A percentile compares a stretch with the other conserved stretches of the same genome.
These are phyloP conservation scores for Pipra filicauda DNA, from an alignment of 2,113 vertebrate species.

Conservation along the genomic window DNA sequence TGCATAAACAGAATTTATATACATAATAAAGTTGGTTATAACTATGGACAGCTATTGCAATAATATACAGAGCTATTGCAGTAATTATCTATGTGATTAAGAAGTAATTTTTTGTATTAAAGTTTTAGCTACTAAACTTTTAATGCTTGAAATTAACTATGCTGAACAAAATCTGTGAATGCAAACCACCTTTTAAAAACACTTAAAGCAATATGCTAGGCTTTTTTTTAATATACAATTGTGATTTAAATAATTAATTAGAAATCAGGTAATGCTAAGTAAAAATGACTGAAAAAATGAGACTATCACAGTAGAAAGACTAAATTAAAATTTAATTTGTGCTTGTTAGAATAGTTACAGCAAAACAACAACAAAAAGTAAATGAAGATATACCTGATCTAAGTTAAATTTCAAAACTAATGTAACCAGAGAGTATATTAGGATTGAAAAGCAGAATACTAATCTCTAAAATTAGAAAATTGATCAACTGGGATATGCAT, in stretches of 20 bases:
- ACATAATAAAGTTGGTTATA: not conserved
- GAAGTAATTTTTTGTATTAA: not conserved
- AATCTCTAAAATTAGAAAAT: slow-evolving; percentile 72
- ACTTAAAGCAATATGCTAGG: not conserved
- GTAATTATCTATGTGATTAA: not conserved
- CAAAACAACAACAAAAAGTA: not conserved
- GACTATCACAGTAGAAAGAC: not conserved
- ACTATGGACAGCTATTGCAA: not conserved
- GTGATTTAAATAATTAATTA: slow-evolving; percentile 19
- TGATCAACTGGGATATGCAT: slow-evolving; percentile 69
- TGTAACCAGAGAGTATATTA: slow-evolving; percentile 35
- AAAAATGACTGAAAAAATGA: slow-evolving; percentile 4
- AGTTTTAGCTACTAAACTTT: not conserved
- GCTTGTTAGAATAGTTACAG: slow-evolving; percentile 4
- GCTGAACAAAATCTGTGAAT: not conserved
- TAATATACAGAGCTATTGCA: not conserved
- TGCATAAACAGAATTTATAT: not conserved
- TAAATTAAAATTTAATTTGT: slow-evolving; percentile 37
- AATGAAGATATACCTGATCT: slow-evolving; percentile 17
- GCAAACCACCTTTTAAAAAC: not conserved
- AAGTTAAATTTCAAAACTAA: slow-evolving; percentile 39
- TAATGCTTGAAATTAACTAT: not conserved
- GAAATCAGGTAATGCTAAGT: not conserved
- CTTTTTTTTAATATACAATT: not conserved
- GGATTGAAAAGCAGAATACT: slow-evolving; percentile 58